phyloP scores from a whole-genome alignment of 2,888 invertebrate species.

The Gymnosoma rotundatum region DNA sequence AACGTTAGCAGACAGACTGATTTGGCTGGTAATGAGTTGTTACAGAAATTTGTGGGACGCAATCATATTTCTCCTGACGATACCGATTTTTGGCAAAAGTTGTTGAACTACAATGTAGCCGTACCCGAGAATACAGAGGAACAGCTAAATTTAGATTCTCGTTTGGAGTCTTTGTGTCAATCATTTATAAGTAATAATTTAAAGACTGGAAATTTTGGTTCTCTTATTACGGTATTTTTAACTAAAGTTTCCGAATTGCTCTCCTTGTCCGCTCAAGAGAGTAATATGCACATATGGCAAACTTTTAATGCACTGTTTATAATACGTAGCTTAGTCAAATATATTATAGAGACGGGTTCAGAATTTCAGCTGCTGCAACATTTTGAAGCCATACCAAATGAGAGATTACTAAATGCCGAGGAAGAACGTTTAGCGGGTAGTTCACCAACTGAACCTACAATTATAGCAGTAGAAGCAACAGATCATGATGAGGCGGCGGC shows the following conservation, averaged over 20 bases:
- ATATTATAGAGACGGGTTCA: slow-evolving; percentile 93
- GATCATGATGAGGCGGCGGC: slow-evolving; percentile 72
- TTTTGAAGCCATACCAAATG: slow-evolving; percentile 85
- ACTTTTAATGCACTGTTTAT: slow-evolving; percentile 96
- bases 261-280: slow-evolving; percentile 92
- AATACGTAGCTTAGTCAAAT: slow-evolving; percentile 92
- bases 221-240: slow-evolving; percentile 93
- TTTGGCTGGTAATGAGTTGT: slow-evolving; percentile 90
- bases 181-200: slow-evolving; percentile 92
- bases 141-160: slow-evolving; percentile 90
- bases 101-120: slow-evolving; percentile 94
- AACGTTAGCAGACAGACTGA: slow-evolving; percentile 91
- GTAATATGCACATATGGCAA: slow-evolving; percentile 92
- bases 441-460: slow-evolving; percentile 70
- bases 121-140: slow-evolving; percentile 91
- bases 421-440: slow-evolving; percentile 70
- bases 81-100: slow-evolving; percentile 96
- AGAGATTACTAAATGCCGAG: slow-evolving; percentile 74
- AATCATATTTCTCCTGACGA: slow-evolving; percentile 90
- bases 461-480: slow-evolving; percentile 76
- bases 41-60: slow-evolving; percentile 89
- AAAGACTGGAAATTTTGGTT: slow-evolving; percentile 94
- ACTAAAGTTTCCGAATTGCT: slow-evolving; percentile 91
- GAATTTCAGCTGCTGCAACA: slow-evolving; percentile 94
- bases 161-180: slow-evolving; percentile 89